Base-by-base conservation (phyloP, 1,140 invertebrate genomes). In the Nymphalis io region DNA sequence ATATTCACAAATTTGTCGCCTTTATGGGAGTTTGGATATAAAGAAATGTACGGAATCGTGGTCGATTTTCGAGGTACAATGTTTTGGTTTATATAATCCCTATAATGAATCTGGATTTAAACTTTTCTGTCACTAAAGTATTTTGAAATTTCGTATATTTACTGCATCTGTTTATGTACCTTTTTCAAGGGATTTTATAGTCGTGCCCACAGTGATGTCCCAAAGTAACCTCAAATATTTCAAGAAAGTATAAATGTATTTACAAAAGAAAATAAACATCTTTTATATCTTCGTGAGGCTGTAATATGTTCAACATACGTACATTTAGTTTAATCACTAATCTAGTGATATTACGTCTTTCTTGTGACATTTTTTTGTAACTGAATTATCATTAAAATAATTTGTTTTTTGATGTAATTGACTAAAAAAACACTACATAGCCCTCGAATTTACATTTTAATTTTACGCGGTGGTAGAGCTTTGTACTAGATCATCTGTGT, bases 1-100 rank as follows among this genome's bases (percentile, higher is more conserved):
- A 63, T 66, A 70, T 64, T 74, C 71, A 84, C 78, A 71, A 87
- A 87, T 85, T 83, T 83, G 84, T 88, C 80, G 82, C 77, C 72
- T 83, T 85, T 82, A 84, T 75, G 70, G 79, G 64, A 72, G 71
- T 75, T 69, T 76, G 64, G 75, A 69, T 80, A 77, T 70, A 64
- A 68, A 73, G 74, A 78, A 78, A 81, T 82, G 74, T 73, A 70
- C 70, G 73, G 83, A 78, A 84, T 80, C 65, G 63, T 68, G 69
- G 66, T 27, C 18, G 59, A 60, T 64, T 70, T 76, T 66, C 51
- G 65, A 64, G 59, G 70, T 77, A 70, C 68, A 20, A 67, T 84
- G 83, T 84, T 88, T 81, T 81, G 76, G 78, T 84, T 85, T 76
- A 76, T 75, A 60, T 81, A 86, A 84, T 82, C 82, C 44, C 64